Percentiles rank a stretch among this genome's conserved stretches.
These are phyloP conservation scores for Schizopygopsis malacanthus DNA, from an alignment of 2,797 vertebrate species.

Conservation along the genomic window DNA sequence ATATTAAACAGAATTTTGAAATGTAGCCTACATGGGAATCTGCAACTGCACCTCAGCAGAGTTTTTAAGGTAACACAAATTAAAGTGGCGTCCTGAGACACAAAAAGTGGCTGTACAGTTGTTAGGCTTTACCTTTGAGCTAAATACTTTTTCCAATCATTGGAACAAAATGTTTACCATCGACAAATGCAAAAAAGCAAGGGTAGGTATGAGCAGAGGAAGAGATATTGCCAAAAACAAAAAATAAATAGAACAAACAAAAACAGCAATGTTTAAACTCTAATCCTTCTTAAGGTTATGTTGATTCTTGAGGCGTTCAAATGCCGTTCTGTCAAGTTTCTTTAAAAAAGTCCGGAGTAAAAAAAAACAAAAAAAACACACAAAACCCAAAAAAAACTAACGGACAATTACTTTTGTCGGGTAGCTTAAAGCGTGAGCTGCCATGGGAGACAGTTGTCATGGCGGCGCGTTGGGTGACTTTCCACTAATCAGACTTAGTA, in stretches of 20 bases:
- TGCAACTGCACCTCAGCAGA: slow-evolving; percentile 94
- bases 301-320: slow-evolving; percentile 67
- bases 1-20: slow-evolving; percentile 96
- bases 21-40: slow-evolving; percentile 99
- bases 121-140: slow-evolving; percentile 70
- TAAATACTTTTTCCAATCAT: slow-evolving; percentile 78
- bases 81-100: slow-evolving; percentile 66
- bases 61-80: slow-evolving; percentile 78
- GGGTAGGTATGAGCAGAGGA: slow-evolving; percentile 72
- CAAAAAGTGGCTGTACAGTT: slow-evolving; percentile 64
- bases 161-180: slow-evolving; percentile 65
- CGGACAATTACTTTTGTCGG: slow-evolving; percentile 99
- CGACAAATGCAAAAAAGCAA: slow-evolving; percentile 82
- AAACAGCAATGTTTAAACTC: slow-evolving; percentile 73
- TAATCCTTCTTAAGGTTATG: slow-evolving; percentile 76
- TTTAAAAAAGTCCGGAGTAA: slow-evolving; percentile 81
- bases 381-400: slow-evolving; percentile 77
- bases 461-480: slow-evolving; percentile 83
- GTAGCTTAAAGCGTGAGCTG: slow-evolving; percentile 95
- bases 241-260: slow-evolving; percentile 52
- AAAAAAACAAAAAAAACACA: slow-evolving; percentile 63
- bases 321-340: slow-evolving; percentile 74
- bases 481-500: slow-evolving; percentile 87
- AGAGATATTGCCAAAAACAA: slow-evolving; percentile 67
- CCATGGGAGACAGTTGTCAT: slow-evolving; percentile 92